Evolutionary conservation across 2,888 invertebrate species (phyloP).

Genomic region (Aproaerema taeniolella): DNA sequence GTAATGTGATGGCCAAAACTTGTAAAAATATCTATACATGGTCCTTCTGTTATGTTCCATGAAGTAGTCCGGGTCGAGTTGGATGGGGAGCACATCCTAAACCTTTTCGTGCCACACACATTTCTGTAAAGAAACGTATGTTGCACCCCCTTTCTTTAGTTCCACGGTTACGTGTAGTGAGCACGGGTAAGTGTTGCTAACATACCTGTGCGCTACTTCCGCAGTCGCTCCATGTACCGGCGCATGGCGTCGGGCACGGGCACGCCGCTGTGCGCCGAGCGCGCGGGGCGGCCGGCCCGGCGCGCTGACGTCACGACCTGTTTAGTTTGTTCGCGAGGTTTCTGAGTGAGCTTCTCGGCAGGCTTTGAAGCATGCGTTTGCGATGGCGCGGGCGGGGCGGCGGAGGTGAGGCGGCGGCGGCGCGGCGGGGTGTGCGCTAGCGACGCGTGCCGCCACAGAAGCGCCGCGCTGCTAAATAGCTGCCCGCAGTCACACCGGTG

Average conservation of each 20-base stretch:
- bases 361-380: too few species aligned
- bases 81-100: too few species aligned
- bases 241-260: conserved; percentile 60
- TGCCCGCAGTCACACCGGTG: conserved; percentile 75
- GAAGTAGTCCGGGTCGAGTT: too few species aligned
- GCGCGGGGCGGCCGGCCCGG: conserved; percentile 19
- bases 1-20: too few species aligned
- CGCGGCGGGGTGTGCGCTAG: conserved; percentile 73
- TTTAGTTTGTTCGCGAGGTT: not conserved
- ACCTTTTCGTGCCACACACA: too few species aligned
- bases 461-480: conserved; percentile 60
- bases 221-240: conserved; percentile 43
- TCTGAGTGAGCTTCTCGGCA: not conserved
- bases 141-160: too few species aligned
- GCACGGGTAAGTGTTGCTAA: too few species aligned
- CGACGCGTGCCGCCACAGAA: conserved; percentile 58
- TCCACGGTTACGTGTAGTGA: too few species aligned
- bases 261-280: conserved; percentile 48
- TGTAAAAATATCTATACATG: conserved; percentile 72
- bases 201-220: too few species aligned
- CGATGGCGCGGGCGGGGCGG: conserved; percentile 42
- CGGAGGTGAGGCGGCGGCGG: conserved; percentile 41
- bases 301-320: not conserved
- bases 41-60: conserved; percentile 68
- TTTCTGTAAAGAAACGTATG: too few species aligned